phyloP scores from a whole-genome alignment of 2,113 vertebrate species.

The Monopterus albus region DNA sequence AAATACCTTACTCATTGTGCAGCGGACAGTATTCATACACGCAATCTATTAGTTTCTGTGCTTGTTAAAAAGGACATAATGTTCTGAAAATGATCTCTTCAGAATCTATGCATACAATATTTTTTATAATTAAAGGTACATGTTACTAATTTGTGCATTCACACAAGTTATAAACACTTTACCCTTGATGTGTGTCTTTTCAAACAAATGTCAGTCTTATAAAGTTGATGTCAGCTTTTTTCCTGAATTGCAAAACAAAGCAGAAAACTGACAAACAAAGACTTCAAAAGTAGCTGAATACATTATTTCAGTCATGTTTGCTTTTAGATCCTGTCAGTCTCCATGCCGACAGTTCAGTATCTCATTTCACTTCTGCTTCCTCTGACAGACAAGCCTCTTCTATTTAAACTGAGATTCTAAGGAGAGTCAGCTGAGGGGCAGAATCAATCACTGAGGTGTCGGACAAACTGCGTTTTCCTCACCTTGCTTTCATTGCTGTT shows the following conservation, averaged over 20 bases:
- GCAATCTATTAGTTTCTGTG: not conserved
- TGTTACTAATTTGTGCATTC: not conserved
- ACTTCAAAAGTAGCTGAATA: constrained; percentile 24
- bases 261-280: constrained; percentile 9
- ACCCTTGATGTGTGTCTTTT: not conserved
- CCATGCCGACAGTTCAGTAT: not conserved
- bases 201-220: constrained; percentile 18
- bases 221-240: not conserved
- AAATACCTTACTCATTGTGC: too few species aligned
- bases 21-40: not conserved
- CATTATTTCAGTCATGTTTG: constrained; percentile 46
- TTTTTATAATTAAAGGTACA: not conserved
- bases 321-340: constrained; percentile 19
- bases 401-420: constrained; percentile 33
- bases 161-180: not conserved
- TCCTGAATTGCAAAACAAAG: constrained; percentile 4
- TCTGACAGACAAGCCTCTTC: constrained; percentile 34
- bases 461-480: not conserved
- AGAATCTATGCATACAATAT: not conserved
- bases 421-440: constrained; percentile 34
- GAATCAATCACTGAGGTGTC: constrained; percentile 37
- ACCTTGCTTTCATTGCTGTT: constrained; percentile 44
- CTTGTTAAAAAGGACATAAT: not conserved
- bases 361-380: constrained; percentile 11
- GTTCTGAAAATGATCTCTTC: not conserved